Conservation (phyloP, 1,140 invertebrate species). For the Chironomus striatipennis region DNA sequence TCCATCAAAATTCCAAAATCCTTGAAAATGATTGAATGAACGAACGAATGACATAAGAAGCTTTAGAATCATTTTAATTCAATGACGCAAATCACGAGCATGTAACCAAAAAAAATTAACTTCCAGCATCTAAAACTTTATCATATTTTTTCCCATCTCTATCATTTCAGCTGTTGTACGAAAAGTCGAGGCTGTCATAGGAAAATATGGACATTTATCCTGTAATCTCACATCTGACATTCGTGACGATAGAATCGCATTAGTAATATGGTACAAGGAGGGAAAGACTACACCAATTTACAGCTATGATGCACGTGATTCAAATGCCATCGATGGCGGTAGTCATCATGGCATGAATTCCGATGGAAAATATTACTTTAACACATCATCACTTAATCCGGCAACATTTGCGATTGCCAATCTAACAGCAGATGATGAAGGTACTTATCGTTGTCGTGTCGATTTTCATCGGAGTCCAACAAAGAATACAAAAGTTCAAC, state of each 20-base stretch:
- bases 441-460: conserved; percentile 60
- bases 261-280: conserved; percentile 67
- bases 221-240: conserved; percentile 56
- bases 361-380: conserved; percentile 52
- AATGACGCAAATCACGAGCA: too few species aligned
- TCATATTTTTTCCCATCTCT: too few species aligned
- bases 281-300: conserved; percentile 54
- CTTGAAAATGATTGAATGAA: too few species aligned
- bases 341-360: conserved; percentile 20
- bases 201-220: conserved; percentile 53
- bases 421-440: conserved; percentile 52
- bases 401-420: conserved; percentile 53
- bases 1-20: too few species aligned
- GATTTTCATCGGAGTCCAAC: conserved; percentile 65
- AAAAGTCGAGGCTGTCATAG: conserved; percentile 48
- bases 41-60: too few species aligned
- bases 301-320: conserved; percentile 45
- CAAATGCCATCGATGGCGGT: conserved; percentile 19
- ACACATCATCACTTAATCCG: conserved; percentile 47
- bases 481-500: conserved; percentile 58
- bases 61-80: too few species aligned
- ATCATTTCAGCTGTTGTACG: conserved; percentile 16
- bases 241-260: conserved; percentile 52
- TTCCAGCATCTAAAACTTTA: too few species aligned
- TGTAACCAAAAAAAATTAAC: too few species aligned